Base-by-base conservation (phyloP, 1,140 invertebrate genomes). In the Andricus grossulariae region DNA sequence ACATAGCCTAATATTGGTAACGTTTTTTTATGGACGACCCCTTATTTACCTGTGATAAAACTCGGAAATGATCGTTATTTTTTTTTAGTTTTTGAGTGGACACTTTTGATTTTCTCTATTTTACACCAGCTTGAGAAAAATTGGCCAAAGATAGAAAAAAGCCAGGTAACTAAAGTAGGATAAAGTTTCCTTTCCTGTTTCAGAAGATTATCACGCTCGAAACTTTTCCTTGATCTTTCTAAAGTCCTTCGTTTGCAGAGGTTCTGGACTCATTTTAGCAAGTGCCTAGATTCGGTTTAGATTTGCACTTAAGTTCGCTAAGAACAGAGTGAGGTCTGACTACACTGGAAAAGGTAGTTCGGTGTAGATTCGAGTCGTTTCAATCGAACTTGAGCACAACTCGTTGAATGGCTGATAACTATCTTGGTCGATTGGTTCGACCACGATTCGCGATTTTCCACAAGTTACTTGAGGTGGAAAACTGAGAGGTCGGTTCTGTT, bases 291-390 rank as follows among this genome's bases (percentile, higher is more conserved):
- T 57, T 57, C 11, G 19, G 55, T 57, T 57, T 57, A 57, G 52
- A 54, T 54, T 54, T 54, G 55, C 55, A 57, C 55, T 57, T 21
- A 12, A 57, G 55, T 18, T 57, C 55, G 19, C 19, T 12, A 21
- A 13, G 13, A 13, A 32, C 55, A 13, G 25, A 57, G 19, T 57
- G 55, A 57, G 55, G 55, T 57, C 55, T 57, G 55, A 25, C 55
- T 57, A 11, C 19, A 57, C 55, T 32, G 55, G 19, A 57, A 57
- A 57, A 57, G 55, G 55, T 57, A 57, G 55, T 57, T 57, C 8
- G 55, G 13, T 21, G 19, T 57, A 19, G 25, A 57, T 57, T 57
- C 19, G 13, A 57, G 55, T 57, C 55, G 25, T 13, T 57, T 57
- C 55, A 57, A 32, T 57, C 55, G 55, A 57, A 57, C 8, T 57